Conservation (phyloP, 2,797 vertebrate genomes). For the Myripristis jacobus region DNA sequence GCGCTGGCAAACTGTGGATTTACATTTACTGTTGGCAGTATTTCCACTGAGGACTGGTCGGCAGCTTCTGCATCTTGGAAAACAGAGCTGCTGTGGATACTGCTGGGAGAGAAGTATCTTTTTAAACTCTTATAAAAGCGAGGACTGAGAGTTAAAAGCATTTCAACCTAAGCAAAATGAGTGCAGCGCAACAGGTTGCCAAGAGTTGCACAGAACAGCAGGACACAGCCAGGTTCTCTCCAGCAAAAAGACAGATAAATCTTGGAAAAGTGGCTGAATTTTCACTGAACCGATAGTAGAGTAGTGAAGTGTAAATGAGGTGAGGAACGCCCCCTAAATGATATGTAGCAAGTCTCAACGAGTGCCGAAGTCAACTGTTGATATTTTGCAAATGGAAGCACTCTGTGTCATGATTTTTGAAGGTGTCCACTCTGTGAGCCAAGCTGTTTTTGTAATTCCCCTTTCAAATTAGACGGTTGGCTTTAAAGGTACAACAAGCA, state of each 20-base stretch:
- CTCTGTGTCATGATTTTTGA: too few relatives aligned
- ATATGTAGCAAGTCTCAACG: slow-evolving; percentile 4
- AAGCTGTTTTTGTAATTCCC: too few relatives aligned
- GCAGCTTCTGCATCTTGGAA: slow-evolving; percentile 57
- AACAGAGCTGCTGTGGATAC: slow-evolving; percentile 48
- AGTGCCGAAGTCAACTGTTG: too few relatives aligned
- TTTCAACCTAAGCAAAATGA: slow-evolving; percentile 45
- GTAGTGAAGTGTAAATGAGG: neutral
- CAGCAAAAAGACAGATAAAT: slow-evolving; percentile 21
- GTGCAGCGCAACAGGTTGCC: slow-evolving; percentile 33
- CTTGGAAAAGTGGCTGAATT: slow-evolving; percentile 29
- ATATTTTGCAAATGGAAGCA: too few relatives aligned
- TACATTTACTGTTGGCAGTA: slow-evolving; percentile 46
- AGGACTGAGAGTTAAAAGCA: slow-evolving; percentile 21
- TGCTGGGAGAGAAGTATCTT: slow-evolving; percentile 37
- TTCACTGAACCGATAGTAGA: slow-evolving; percentile 22
- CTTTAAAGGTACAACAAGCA: too few relatives aligned
- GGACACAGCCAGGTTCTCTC: slow-evolving; percentile 4
- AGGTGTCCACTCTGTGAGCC: too few relatives aligned
- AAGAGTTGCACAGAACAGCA: slow-evolving; percentile 35
- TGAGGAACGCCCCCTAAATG: neutral
- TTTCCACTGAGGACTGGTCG: slow-evolving; percentile 45
- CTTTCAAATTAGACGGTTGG: too few relatives aligned
- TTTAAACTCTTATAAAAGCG: slow-evolving; percentile 53
- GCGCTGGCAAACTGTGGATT: slow-evolving; percentile 51